Evolutionary conservation across 64 coral and sea anemone genomes (phyloP).

Genomic region (Pocillopora verrucosa): DNA sequence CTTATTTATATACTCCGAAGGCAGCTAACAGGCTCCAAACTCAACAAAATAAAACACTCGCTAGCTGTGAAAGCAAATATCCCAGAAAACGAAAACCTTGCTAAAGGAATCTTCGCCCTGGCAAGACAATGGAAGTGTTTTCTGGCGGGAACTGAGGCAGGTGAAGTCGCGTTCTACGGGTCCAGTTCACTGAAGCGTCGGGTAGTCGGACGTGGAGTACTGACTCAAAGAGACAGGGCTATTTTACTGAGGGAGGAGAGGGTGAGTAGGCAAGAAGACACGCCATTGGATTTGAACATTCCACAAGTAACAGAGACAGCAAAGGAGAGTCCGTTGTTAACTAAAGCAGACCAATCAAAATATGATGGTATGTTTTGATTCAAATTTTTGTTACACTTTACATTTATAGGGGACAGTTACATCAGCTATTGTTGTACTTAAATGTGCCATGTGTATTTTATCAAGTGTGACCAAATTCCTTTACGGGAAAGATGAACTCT

Average conservation of each 20-base stretch:
- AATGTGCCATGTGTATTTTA: no score
- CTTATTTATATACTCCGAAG: constrained; percentile 81
- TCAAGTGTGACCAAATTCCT: no score
- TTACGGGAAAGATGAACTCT: no score
- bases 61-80: constrained; percentile 69
- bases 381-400: not conserved
- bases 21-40: constrained; percentile 84
- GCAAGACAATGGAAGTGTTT: constrained; percentile 97
- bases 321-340: not conserved
- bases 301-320: constrained; percentile 8
- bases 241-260: constrained; percentile 87
- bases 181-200: constrained; percentile 89
- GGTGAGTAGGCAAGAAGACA: constrained; percentile 37
- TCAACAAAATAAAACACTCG: constrained; percentile 78
- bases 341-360: not conserved
- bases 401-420: not conserved
- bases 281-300: constrained; percentile 13
- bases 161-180: constrained; percentile 87
- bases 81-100: constrained; percentile 76
- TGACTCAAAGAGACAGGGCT: constrained; percentile 92
- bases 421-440: not conserved
- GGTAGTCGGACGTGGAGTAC: constrained; percentile 92
- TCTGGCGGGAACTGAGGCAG: constrained; percentile 88
- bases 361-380: constrained; percentile 18
- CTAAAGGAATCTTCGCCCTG: constrained; percentile 90